These are phyloP conservation scores for Arnoldichthys spilopterus DNA, from an alignment of 2,797 vertebrate species.

Conservation along the genomic window DNA sequence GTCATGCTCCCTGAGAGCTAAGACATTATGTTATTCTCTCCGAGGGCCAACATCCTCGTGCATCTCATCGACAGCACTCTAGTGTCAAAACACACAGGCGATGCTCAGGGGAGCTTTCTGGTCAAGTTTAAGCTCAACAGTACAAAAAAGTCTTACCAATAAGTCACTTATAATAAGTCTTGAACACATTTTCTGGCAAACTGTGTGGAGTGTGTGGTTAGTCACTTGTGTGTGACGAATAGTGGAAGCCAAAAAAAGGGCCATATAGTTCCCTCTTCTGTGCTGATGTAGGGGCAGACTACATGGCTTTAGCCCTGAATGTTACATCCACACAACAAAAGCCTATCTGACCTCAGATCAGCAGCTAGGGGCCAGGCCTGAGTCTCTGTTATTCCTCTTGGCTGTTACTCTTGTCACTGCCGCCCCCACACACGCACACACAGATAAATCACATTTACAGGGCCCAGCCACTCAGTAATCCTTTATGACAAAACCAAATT, in stretches of 20 bases:
- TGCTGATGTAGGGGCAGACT: conserved; percentile 7
- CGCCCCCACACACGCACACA: conserved; percentile 38
- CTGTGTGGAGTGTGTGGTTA: not conserved
- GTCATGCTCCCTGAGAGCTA: conserved; percentile 41
- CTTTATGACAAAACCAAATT: conserved; percentile 51
- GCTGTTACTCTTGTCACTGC: conserved; percentile 41
- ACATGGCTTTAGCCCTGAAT: conserved; percentile 27
- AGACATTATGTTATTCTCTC: conserved; percentile 27
- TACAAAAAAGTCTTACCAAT: not conserved
- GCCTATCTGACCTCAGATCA: conserved; percentile 43
- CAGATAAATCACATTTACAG: conserved; percentile 55
- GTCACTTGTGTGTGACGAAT: not conserved
- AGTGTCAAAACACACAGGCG: conserved; percentile 27
- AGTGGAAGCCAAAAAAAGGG: not conserved
- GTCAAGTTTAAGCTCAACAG: not conserved
- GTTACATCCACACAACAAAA: conserved; percentile 29
- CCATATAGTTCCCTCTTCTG: not conserved
- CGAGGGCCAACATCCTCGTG: conserved; percentile 15
- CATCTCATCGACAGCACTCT: conserved; percentile 29
- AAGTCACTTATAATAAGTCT: not conserved
- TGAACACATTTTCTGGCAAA: not conserved
- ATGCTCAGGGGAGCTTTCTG: conserved; percentile 10
- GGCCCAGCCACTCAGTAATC: conserved; percentile 41
- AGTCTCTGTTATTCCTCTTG: conserved; percentile 45
- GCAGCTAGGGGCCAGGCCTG: conserved; percentile 15